phyloP scores from a whole-genome alignment of 2,888 invertebrate genomes.

The Schizaphis graminum region DNA sequence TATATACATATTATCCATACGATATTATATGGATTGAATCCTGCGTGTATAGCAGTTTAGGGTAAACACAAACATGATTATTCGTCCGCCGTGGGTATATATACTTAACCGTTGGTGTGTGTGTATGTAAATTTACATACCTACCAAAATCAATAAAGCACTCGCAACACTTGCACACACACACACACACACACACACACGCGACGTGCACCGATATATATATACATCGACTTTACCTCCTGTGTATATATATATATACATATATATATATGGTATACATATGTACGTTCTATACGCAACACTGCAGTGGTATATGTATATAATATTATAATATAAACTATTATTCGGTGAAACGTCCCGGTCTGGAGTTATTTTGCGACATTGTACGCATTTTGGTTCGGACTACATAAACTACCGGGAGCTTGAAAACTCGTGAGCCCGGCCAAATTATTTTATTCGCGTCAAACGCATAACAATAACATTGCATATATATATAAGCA shows the following conservation, averaged over 20 bases:
- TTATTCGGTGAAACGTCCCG: not conserved
- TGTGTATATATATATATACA: not conserved
- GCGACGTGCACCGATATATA: not conserved
- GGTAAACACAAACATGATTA: slow-evolving; percentile 34
- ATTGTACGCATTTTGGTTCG: not conserved
- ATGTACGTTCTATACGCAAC: not conserved
- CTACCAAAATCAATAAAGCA: slow-evolving; percentile 36
- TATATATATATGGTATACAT: not conserved
- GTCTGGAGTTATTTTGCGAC: not conserved
- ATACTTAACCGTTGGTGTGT: slow-evolving; percentile 21
- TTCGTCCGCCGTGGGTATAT: slow-evolving; percentile 10
- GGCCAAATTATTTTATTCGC: not conserved
- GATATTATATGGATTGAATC: not conserved
- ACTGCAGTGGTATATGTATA: not conserved
- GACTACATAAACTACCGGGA: not conserved
- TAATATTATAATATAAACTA: not conserved
- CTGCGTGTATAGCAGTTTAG: not conserved
- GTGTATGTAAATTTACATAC: slow-evolving; percentile 35
- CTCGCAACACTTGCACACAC: not conserved
- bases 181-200: not conserved
- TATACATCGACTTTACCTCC: not conserved
- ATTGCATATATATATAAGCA: not conserved
- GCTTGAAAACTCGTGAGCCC: not conserved
- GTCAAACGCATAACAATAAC: not conserved
- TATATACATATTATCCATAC: not conserved